Percentiles rank a stretch among this genome's conserved stretches.
Conservation (phyloP, 2,113 vertebrate genomes). For the Hippopotamus amphibius region DNA sequence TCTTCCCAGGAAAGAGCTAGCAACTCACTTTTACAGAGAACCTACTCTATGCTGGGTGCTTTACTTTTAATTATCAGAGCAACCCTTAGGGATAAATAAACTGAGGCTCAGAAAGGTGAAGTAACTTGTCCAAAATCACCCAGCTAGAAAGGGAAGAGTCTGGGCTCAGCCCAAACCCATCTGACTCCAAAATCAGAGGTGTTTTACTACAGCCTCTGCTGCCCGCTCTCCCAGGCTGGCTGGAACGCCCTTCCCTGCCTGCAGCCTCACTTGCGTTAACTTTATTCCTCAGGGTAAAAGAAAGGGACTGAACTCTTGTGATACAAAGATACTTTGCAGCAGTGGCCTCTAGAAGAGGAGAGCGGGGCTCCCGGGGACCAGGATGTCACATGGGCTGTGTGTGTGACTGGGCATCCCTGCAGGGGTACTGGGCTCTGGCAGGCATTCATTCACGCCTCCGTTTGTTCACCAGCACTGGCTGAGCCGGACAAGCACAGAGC, state of each 20-base stretch:
- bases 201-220: not conserved
- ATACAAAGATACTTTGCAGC: not conserved
- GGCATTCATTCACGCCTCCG: not conserved
- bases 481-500: not conserved
- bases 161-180: not conserved
- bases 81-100: not conserved
- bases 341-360: not conserved
- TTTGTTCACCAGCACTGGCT: not conserved
- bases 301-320: not conserved
- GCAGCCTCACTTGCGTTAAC: not conserved
- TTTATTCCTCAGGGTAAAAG: not conserved
- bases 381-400: rapidly evolving
- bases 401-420: rapidly evolving
- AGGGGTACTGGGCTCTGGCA: not conserved
- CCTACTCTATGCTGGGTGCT: not conserved
- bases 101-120: not conserved
- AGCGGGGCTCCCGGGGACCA: not conserved
- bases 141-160: not conserved
- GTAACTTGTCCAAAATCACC: not conserved
- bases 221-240: not conserved
- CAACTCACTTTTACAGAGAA: not conserved
- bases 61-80: not conserved
- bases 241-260: not conserved
- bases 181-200: not conserved
- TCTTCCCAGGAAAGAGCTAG: not conserved